phyloP scores from a whole-genome alignment of 2,797 vertebrate species.

The Gobio occitaniae region DNA sequence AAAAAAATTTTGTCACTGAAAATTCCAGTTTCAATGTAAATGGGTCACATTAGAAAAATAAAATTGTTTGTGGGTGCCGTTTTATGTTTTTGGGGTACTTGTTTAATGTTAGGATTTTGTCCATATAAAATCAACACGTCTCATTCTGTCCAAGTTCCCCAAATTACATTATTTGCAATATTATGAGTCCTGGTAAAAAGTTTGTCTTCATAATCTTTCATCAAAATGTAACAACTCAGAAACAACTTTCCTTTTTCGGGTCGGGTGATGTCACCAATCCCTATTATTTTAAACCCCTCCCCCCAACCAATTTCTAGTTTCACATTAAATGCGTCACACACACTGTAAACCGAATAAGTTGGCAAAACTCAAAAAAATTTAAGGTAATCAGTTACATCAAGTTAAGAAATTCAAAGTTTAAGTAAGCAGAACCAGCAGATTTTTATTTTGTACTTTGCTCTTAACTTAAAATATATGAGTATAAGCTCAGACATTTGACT shows the following conservation, averaged over 20 bases:
- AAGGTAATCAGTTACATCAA: too few species aligned
- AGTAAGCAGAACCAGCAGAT: too few species aligned
- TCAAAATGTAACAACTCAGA: background rate
- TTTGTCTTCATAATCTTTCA: background rate
- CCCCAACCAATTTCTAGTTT: conserved; percentile 1
- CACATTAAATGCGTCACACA: background rate
- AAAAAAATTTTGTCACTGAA: background rate
- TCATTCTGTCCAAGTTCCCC: background rate
- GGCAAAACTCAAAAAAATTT: too few species aligned
- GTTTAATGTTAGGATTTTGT: background rate
- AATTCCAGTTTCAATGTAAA: background rate
- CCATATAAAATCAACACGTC: background rate
- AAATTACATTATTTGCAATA: background rate
- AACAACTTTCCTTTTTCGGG: background rate
- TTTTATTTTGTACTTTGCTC: too few species aligned
- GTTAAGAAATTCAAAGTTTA: too few species aligned
- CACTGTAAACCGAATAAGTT: too few species aligned
- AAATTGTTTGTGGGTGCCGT: background rate
- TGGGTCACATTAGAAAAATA: background rate
- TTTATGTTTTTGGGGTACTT: background rate
- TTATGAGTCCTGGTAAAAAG: background rate
- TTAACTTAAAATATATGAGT: too few species aligned
- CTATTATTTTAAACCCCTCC: background rate
- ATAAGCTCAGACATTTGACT: too few species aligned
- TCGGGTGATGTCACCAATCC: background rate